A percentile compares a stretch with the other conserved stretches of the same genome.
These are phyloP conservation scores for Mactromeris polynyma DNA, from an alignment of 2,888 invertebrate genomes.

Conservation along the genomic window DNA sequence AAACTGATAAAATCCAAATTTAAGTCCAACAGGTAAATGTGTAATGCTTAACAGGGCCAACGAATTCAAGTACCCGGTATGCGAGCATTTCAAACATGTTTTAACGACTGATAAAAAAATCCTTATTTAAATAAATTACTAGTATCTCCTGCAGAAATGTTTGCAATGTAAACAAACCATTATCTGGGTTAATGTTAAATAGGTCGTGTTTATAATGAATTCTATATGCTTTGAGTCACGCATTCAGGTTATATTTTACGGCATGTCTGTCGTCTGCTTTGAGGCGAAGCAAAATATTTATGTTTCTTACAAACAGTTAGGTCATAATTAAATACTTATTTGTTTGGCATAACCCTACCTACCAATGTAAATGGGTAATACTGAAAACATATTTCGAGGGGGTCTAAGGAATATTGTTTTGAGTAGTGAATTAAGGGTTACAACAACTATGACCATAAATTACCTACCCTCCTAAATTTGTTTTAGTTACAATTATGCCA, in stretches of 20 bases:
- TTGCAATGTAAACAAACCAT: neutral
- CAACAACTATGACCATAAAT: too few relatives aligned
- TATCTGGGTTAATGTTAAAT: neutral
- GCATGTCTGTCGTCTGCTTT: neutral
- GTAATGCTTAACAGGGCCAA: neutral
- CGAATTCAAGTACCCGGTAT: neutral
- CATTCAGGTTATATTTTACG: neutral
- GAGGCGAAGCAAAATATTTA: too few relatives aligned
- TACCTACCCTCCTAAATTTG: too few relatives aligned
- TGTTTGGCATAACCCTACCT: too few relatives aligned
- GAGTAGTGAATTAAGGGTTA: too few relatives aligned
- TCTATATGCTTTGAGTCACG: neutral
- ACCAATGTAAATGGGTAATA: too few relatives aligned
- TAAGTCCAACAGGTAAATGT: neutral
- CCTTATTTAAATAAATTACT: neutral
- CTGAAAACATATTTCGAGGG: too few relatives aligned
- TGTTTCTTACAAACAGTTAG: too few relatives aligned
- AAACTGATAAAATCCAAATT: too few relatives aligned
- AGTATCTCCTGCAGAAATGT: neutral
- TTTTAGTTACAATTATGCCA: too few relatives aligned
- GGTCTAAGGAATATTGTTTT: too few relatives aligned
- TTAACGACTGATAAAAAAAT: slow-evolving; percentile 14
- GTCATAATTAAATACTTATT: too few relatives aligned
- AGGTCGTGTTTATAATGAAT: neutral
- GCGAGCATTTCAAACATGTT: neutral